Evolutionary conservation across 2,113 vertebrate species (phyloP), one percentile per base, ranked within the genome.

Genomic region (Spilogale gracilis): DNA sequence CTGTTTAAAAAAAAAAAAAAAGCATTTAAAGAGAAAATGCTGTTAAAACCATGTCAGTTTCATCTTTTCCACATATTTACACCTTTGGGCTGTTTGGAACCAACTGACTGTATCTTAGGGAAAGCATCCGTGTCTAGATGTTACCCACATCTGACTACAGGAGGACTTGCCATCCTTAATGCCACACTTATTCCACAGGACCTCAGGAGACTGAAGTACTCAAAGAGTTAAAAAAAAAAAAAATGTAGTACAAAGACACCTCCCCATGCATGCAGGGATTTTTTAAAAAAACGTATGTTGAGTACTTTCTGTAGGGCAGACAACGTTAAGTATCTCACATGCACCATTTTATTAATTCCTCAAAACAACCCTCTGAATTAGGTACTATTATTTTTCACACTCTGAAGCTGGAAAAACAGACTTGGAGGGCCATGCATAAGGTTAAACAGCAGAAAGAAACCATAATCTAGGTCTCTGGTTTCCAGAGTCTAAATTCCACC

Each of bases 1-100:
- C 99, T 99, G 97, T 63, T 80, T 60, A 6, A 60, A 98, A 98
- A 98, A 80, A 65, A 45, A 97, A 6, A n/a, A 54, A 96, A 83
- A 73, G 25, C 52, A 54, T 38, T 17, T 93, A n/a, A 96, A 76
- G 58, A 89, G 60, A 83, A 96, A 89, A 56, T 61, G 11, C 8
- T 82, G 61, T 87, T 25, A 50, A 96, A 93, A 92, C 18, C 11
- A 32, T 38, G 32, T 56, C 52, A 58, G 30, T 43, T 50, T 91
- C 58, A 32, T 43, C 32, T 67, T 63, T 54, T n/a, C 79, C 21
- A 38, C 10, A 1, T n/a, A 89, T 25, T 16, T 52, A 23, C 13
- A 69, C 56, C 43, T 67, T 6, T 10, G 38, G 13, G 61, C 27
- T 83, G 45, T 82, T 20, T 90, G 21, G 54, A 84, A 83, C 12